Base-by-base conservation (phyloP, 2,888 invertebrate genomes). In the Drosophila prostipennis region DNA sequence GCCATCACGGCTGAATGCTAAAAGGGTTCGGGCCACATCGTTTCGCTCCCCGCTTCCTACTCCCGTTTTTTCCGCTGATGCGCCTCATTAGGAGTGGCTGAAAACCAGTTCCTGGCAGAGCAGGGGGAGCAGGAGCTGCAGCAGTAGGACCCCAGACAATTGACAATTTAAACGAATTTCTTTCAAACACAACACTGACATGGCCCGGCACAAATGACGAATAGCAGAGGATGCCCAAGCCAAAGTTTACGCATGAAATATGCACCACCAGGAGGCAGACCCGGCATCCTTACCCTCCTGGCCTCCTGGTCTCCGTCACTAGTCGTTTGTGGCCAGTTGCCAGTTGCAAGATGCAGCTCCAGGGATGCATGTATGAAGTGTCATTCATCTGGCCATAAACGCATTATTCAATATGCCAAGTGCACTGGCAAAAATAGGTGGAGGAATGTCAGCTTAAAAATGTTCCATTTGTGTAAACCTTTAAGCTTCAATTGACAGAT, bases 311-410 rank as follows among this genome's bases (percentile, higher is more conserved):
- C 26, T 26, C 5, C 26, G 26, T 26, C 26, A 26, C 26, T 26
- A 26, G 26, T 26, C 26, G 26, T 26, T 26, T 6, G 26, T 26
- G 26, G 46, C 42, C 51, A 55, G 63, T 42, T 40, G 58, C 56
- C n/a, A 40, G 57, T 58, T 40, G 56, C 26, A 26, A 34, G 52
- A 34, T 54, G 64, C 37, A 32, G 55, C 45, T 65, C 36, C 45
- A 74, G 77, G 74, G 79, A 74, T 79, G 81, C 83, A 84, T 87
- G 88, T 84, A 90, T 89, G 90, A 90, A 90, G 90, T 90, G 91
- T 90, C 90, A 90, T 90, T 90, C 91, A 90, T 90, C 90, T 90
- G 88, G 78, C 80, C 87, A 90, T 88, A 90, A 90, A 90, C 87
- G 90, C 91, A 90, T 90, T 90, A 89, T 90, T 90, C 89, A 90